Evolutionary conservation across 1,140 invertebrate species (phyloP).

Genomic region (Hermetia illucens): DNA sequence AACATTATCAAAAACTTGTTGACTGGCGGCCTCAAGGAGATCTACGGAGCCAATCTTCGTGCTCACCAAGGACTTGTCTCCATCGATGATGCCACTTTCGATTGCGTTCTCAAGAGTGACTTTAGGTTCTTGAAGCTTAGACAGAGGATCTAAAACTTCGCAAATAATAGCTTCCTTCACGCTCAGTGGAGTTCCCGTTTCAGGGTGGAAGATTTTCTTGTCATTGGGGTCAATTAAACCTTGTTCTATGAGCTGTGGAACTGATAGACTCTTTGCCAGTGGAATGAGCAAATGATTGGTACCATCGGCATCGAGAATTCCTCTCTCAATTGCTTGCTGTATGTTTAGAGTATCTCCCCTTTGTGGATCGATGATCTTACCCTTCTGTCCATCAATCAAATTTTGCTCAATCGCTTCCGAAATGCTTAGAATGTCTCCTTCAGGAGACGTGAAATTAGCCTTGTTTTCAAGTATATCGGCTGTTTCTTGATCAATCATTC

Average conservation of each 20-base stretch:
- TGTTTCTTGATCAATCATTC: slow-evolving; percentile 60
- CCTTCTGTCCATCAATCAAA: slow-evolving; percentile 57
- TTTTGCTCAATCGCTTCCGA: slow-evolving; percentile 62
- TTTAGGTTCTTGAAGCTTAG: slow-evolving; percentile 42
- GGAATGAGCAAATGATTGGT: slow-evolving; percentile 69
- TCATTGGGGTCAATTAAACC: slow-evolving; percentile 66
- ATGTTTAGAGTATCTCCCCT: slow-evolving; percentile 65
- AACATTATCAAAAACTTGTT: slow-evolving; percentile 42
- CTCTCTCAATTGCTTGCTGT: slow-evolving; percentile 68
- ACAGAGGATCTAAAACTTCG: slow-evolving; percentile 70
- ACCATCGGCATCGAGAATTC: slow-evolving; percentile 63
- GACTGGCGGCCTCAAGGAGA: slow-evolving; percentile 53
- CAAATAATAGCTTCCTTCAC: slow-evolving; percentile 72
- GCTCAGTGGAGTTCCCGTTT: slow-evolving; percentile 60
- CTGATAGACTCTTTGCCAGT: slow-evolving; percentile 59
- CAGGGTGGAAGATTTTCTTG: slow-evolving; percentile 78
- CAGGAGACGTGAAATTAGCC: slow-evolving; percentile 34
- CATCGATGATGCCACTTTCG: slow-evolving; percentile 57
- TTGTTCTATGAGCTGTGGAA: slow-evolving; percentile 68
- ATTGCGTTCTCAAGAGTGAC: slow-evolving; percentile 70
- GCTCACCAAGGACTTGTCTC: slow-evolving; percentile 53
- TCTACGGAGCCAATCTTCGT: slow-evolving; percentile 46
- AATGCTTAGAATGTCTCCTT: slow-evolving; percentile 47
- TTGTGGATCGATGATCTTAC: slow-evolving; percentile 69
- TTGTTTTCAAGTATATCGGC: slow-evolving; percentile 48